Evolutionary conservation across 2,888 invertebrate species (phyloP), one percentile per base, ranked within the genome.

Genomic region (Hirtodrosophila cameraria): DNA sequence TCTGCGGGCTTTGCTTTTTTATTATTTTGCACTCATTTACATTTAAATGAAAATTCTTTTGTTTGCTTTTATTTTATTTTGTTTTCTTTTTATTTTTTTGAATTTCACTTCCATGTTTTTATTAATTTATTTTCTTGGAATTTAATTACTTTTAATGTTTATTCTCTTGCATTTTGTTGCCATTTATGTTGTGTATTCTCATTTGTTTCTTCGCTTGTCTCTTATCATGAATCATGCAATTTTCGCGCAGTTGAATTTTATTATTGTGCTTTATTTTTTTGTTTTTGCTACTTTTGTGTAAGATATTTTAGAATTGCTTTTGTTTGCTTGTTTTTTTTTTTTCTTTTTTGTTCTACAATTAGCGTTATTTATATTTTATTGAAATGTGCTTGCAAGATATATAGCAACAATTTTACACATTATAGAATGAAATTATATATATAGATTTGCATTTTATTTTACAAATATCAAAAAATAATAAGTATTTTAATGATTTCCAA

Each of bases 11-110:
- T 15, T 0, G 27, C 3, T 20, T 30, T 43, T 9, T 50, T 36
- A 49, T 28, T 38, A 54, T 42, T 60, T 59, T 61, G 55, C 20
- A 41, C 57, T 65, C 46, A 77, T 77, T 79, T 70, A 48, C 82
- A 84, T 84, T 64, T 67, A 81, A 84, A 84, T 79, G 28, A 57
- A 63, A n/a, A 78, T 81, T 84, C 66, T 57, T 66, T 73, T 66
- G 64, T 65, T 64, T 52, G 54, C 36, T 33, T 48, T 57, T 25
- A 27, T 58, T 61, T 48, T 9, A 11, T 15, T 49, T 20, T 36
- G 13, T 30, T 31, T 38, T 50, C 2, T 30, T 30, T 41, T 35
- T 36, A 50, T n/a, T n/a, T n/a, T n/a, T n/a, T n/a, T n/a, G n/a
- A n/a, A n/a, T n/a, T n/a, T 28, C 30, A 15, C 36, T 73, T 54